Evolutionary conservation across 53 echinoderm and acorn worm species (phyloP), one percentile per base, ranked within the genome.

Genomic region (Actinopyga echinites): DNA sequence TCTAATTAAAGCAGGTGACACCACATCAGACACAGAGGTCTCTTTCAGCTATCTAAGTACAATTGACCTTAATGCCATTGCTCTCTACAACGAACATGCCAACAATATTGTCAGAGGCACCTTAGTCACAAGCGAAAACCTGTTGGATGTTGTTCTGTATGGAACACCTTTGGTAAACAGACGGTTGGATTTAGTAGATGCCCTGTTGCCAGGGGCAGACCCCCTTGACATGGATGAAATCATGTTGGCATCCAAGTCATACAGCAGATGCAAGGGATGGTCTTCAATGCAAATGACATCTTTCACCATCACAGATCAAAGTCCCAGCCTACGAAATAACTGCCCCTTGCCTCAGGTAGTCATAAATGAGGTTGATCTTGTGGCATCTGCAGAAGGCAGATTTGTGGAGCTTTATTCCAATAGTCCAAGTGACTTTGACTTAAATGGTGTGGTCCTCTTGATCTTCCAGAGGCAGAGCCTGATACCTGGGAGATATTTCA

Each of bases 321-420:
- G 92, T 17, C 87, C 85, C 0, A 86, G 79, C 11, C 17, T 45
- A 24, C 88, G 84, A 31, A 97, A 94, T 82, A 64, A 53, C 37
- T 97, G 97, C 63, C 80, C 66, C 56, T 65, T 89, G 31, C 90
- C 94, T 9, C 79, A 79, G 20, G 56, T 94, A 6, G 85, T 88
- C 29, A 94, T 97, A 21, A 97, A 97, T 82, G 97, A 97, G 80
- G 64, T 97, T 62, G 92, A 97, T 60, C 80, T 81, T 33, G 52
- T 54, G 10, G 20, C 24, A 77, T 6, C 30, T 21, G 29, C 30
- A 5, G 56, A 53, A 54, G 53, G 74, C 33, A 83, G 79, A 82
- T 97, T 94, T 64, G 74, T 97, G 17, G 97, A 97, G 84, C 69
- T 97, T 19, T 92, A 81, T 86, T 94, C 92, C 61, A 90, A 89